These are phyloP conservation scores for Limenitis camilla DNA, from an alignment of 2,888 invertebrate species.

Conservation along the genomic window DNA sequence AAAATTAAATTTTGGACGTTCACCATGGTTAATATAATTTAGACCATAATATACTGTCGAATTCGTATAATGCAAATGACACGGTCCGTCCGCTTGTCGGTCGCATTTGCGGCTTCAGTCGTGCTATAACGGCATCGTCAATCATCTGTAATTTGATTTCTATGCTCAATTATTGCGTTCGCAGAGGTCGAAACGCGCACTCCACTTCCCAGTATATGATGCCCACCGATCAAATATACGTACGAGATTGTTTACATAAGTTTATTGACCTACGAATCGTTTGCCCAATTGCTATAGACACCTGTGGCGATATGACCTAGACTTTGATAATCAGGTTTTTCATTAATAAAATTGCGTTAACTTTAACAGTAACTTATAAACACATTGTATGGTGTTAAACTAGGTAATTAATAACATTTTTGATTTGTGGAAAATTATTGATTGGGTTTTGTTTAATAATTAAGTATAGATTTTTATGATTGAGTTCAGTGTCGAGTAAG, in stretches of 20 bases:
- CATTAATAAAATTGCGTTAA: neutral
- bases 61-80: slow-evolving; percentile 66
- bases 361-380: neutral
- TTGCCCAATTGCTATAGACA: slow-evolving; percentile 7
- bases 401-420: too few species aligned
- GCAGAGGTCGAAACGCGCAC: slow-evolving; percentile 61
- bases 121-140: slow-evolving; percentile 73
- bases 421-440: too few species aligned
- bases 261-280: slow-evolving; percentile 20
- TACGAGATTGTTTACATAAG: slow-evolving; percentile 19
- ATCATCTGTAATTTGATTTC: slow-evolving; percentile 75
- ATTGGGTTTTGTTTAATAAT: too few species aligned
- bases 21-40: neutral
- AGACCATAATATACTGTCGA: slow-evolving; percentile 41
- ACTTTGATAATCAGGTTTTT: slow-evolving; percentile 5
- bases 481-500: slow-evolving; percentile 23
- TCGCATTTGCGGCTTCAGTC: slow-evolving; percentile 65
- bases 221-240: slow-evolving; percentile 33
- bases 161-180: slow-evolving; percentile 74
- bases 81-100: slow-evolving; percentile 52
- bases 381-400: neutral
- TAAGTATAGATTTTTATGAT: too few species aligned
- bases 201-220: slow-evolving; percentile 47
- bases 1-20: too few species aligned
- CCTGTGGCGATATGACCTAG: slow-evolving; percentile 6